Conservation (phyloP, 1,140 invertebrate genomes). For the Trypoxylus dichotomus region DNA sequence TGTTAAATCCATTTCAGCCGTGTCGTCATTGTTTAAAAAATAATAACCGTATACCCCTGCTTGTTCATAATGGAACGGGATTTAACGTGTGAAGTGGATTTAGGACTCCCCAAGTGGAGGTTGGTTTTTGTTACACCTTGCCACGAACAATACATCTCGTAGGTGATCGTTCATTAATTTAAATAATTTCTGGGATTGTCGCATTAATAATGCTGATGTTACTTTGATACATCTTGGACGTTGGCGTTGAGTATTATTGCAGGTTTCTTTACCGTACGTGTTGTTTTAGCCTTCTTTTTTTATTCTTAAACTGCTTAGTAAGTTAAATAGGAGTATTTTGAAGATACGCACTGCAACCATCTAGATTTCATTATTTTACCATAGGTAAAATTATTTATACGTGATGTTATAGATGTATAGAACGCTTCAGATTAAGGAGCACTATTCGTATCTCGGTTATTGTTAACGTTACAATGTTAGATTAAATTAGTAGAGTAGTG, state of each 20-base stretch:
- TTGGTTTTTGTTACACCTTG: conserved; percentile 19
- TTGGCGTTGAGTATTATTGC: neutral
- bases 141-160: conserved; percentile 29
- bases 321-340: too few species aligned
- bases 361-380: too few species aligned
- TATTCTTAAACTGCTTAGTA: too few species aligned
- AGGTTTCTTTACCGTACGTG: neutral
- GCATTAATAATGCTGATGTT: neutral
- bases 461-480: too few species aligned
- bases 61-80: conserved; percentile 22
- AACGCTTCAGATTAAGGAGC: too few species aligned
- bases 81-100: conserved; percentile 31
- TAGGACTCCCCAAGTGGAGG: conserved; percentile 32
- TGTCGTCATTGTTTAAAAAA: conserved; percentile 33
- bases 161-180: conserved; percentile 35
- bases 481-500: too few species aligned
- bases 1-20: conserved; percentile 28
- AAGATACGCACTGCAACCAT: too few species aligned
- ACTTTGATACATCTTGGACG: neutral
- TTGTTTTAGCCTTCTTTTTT: too few species aligned
- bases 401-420: too few species aligned
- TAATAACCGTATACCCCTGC: conserved; percentile 24
- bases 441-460: too few species aligned
- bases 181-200: conserved; percentile 30
- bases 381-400: too few species aligned